Conservation (phyloP, 2,113 vertebrate species). For the Morone chrysops region DNA sequence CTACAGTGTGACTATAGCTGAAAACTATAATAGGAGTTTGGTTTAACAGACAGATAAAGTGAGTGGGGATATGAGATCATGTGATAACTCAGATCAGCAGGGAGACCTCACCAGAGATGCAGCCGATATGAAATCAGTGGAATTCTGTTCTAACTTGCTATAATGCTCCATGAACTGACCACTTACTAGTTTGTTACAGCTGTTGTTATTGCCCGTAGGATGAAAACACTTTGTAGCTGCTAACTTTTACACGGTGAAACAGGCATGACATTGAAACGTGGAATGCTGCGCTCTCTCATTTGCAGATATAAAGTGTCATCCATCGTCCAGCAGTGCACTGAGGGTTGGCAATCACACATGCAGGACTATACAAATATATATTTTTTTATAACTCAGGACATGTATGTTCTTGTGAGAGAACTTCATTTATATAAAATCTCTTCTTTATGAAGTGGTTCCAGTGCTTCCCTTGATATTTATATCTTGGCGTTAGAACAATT, state of each 20-base stretch:
- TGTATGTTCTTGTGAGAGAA: background rate
- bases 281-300: no score
- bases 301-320: background rate
- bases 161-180: no score
- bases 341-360: background rate
- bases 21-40: no score
- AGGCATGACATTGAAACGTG: no score
- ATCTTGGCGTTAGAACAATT: background rate
- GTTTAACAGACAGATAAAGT: background rate
- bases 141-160: background rate
- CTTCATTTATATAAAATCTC: background rate
- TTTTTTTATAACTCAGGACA: no score
- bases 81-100: slow-evolving; percentile 8
- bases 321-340: background rate
- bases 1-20: no score
- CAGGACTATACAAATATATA: no score
- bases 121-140: background rate
- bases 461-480: no score
- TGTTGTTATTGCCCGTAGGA: no score
- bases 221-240: no score
- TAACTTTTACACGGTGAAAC: background rate
- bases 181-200: no score
- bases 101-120: background rate
- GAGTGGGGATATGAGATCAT: background rate
- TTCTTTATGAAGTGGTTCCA: background rate